Conservation (phyloP, 2,797 vertebrate species). For the Corythornis leucogaster region DNA sequence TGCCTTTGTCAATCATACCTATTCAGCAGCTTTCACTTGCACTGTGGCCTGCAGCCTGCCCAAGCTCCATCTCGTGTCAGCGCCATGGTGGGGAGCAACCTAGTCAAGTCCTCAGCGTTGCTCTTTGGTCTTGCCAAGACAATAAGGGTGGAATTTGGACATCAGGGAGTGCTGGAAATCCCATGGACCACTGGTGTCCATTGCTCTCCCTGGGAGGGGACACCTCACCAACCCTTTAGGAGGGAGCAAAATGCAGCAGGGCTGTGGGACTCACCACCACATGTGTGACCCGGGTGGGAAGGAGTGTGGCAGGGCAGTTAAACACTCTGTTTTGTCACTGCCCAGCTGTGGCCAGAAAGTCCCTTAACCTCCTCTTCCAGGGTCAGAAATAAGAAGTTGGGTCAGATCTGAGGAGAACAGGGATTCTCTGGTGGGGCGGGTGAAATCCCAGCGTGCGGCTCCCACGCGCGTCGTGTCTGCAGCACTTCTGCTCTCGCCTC, state of each 20-base stretch:
- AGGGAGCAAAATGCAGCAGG: background rate
- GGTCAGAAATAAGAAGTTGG: background rate
- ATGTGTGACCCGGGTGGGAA: rapidly evolving
- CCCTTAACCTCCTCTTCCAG: background rate
- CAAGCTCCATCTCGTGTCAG: background rate
- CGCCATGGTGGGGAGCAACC: background rate
- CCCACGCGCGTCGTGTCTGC: background rate
- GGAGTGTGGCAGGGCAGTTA: background rate
- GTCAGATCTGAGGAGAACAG: background rate
- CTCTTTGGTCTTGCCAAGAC: background rate
- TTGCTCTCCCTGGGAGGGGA: background rate
- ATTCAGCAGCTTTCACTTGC: background rate
- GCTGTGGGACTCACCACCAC: background rate
- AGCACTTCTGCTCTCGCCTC: background rate
- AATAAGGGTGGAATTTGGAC: background rate
- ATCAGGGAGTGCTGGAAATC: background rate
- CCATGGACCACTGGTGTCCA: rapidly evolving
- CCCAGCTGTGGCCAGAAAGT: background rate
- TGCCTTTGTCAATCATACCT: background rate
- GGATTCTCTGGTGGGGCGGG: background rate
- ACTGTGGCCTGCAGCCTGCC: background rate
- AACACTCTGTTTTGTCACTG: background rate
- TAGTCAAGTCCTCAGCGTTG: background rate
- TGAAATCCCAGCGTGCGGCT: background rate
- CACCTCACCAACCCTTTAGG: background rate